Conservation (phyloP, 2,888 invertebrate species). For the Philereme vetulata region DNA sequence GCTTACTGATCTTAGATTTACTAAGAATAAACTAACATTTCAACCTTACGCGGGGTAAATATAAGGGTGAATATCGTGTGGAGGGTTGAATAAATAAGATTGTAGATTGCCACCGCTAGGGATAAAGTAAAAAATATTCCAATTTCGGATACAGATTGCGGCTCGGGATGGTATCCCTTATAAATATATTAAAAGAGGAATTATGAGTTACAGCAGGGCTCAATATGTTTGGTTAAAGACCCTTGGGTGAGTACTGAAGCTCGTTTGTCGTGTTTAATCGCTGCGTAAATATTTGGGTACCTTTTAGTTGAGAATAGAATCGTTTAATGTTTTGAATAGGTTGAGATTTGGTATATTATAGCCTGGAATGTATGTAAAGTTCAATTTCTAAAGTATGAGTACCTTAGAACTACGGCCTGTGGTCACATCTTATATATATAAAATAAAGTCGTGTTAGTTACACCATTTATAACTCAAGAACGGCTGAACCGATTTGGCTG, state of each 20-base stretch:
- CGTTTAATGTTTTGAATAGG: neutral
- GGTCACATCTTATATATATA: too few species aligned
- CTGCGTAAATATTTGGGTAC: slow-evolving; percentile 28
- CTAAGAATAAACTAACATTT: slow-evolving; percentile 19
- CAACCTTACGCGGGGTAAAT: slow-evolving; percentile 17
- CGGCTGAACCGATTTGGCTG: too few species aligned
- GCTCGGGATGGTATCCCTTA: slow-evolving; percentile 55
- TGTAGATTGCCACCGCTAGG: slow-evolving; percentile 43
- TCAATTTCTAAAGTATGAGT: too few species aligned
- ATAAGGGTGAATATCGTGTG: slow-evolving; percentile 30
- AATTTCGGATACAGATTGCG: slow-evolving; percentile 66
- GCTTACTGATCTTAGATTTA: slow-evolving; percentile 23
- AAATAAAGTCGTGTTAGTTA: too few species aligned
- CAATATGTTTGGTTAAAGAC: slow-evolving; percentile 47
- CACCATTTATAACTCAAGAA: too few species aligned
- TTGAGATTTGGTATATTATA: too few species aligned
- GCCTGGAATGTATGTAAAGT: too few species aligned
- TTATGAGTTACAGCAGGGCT: slow-evolving; percentile 53
- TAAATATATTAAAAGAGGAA: slow-evolving; percentile 68
- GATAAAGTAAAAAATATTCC: slow-evolving; percentile 64
- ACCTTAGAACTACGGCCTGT: too few species aligned
- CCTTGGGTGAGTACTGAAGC: slow-evolving; percentile 21
- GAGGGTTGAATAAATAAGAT: slow-evolving; percentile 19
- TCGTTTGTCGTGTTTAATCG: slow-evolving; percentile 35
- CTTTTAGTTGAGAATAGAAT: slow-evolving; percentile 14